Conservation (phyloP, 2,113 vertebrate genomes). For the Hemibagrus wyckioides region DNA sequence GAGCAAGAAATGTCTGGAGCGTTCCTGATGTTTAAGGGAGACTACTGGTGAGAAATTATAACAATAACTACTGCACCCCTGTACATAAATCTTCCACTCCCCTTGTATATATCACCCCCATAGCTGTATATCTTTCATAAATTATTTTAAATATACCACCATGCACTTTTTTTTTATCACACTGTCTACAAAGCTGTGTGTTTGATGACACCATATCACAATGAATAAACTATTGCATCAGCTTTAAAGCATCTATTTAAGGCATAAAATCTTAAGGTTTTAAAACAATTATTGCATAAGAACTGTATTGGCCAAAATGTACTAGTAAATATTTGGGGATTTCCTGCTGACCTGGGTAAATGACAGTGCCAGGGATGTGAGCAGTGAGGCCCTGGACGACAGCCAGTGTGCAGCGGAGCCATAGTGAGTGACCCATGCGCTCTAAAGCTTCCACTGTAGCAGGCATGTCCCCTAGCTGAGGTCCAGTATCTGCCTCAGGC, state of each 20-base stretch:
- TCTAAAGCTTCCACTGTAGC: slow-evolving; percentile 71
- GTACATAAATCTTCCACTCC: too few relatives aligned
- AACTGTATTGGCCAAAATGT: background rate
- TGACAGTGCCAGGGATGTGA: slow-evolving; percentile 65
- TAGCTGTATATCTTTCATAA: too few relatives aligned
- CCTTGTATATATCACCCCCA: too few relatives aligned
- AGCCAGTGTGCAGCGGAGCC: slow-evolving; percentile 80
- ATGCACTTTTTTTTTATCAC: too few relatives aligned
- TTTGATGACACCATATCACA: background rate
- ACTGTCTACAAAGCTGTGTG: background rate
- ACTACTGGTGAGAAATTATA: background rate
- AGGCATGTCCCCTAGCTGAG: slow-evolving; percentile 53
- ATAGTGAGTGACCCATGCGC: slow-evolving; percentile 72
- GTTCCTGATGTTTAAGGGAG: background rate
- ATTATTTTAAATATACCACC: too few relatives aligned
- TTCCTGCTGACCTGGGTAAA: slow-evolving; percentile 62
- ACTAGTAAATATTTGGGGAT: slow-evolving; percentile 14
- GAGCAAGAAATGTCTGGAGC: background rate
- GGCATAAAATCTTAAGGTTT: background rate
- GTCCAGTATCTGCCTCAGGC: background rate
- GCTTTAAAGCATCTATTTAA: background rate
- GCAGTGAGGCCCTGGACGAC: slow-evolving; percentile 72
- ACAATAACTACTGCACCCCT: too few relatives aligned
- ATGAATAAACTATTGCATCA: background rate
- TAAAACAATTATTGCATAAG: background rate